These are phyloP conservation scores for Parazoanthus darwini DNA, from an alignment of 92 coral and sea anemone genomes.

Conservation along the genomic window DNA sequence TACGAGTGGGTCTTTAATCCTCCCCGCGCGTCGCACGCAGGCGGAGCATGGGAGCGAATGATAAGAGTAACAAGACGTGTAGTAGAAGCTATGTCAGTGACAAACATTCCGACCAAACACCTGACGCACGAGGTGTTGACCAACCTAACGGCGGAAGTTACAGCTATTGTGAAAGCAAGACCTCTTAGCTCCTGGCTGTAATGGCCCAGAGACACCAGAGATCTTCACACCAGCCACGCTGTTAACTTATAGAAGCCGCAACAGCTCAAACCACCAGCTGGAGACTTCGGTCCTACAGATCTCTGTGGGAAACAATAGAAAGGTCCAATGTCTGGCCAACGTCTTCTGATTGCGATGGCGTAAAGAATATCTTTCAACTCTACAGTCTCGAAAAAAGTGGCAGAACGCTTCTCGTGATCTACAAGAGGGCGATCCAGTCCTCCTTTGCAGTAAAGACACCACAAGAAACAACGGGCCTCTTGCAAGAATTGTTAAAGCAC, in stretches of 20 bases:
- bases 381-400: constrained; percentile 50
- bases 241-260: constrained; percentile 43
- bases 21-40: constrained; percentile 54
- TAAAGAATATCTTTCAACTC: constrained; percentile 37
- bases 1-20: constrained; percentile 47
- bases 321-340: constrained; percentile 44
- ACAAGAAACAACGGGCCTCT: constrained; percentile 35
- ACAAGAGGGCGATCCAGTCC: constrained; percentile 36
- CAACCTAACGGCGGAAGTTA: constrained; percentile 61
- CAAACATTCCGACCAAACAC: constrained; percentile 15
- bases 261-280: constrained; percentile 42
- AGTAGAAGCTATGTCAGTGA: constrained; percentile 23
- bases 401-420: constrained; percentile 30
- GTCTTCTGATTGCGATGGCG: constrained; percentile 50
- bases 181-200: constrained; percentile 40
- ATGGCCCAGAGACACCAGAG: constrained; percentile 49
- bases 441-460: constrained; percentile 36
- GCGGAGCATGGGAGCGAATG: constrained; percentile 63
- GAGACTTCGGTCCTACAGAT: constrained; percentile 38
- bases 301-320: constrained; percentile 42
- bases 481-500: too few species aligned
- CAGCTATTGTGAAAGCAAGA: constrained; percentile 58
- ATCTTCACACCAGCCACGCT: constrained; percentile 46
- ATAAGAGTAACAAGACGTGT: constrained; percentile 47
- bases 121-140: constrained; percentile 60